phyloP scores from a whole-genome alignment of 2,797 vertebrate species.

The Selene dorsalis region DNA sequence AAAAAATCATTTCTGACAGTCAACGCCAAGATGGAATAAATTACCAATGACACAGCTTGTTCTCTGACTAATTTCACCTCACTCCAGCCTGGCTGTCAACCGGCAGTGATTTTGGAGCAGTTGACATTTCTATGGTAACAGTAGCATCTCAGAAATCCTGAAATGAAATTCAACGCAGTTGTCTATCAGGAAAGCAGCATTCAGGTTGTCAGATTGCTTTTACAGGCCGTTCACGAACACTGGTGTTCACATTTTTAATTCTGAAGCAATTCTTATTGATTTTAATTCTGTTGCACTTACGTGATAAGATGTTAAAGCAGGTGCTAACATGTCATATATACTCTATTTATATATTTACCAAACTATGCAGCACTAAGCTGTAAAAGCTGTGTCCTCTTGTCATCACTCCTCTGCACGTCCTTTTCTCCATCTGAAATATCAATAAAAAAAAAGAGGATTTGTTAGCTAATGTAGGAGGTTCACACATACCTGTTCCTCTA shows the following conservation, averaged over 20 bases:
- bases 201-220: constrained; percentile 27
- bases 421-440: not conserved
- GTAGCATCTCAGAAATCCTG: constrained; percentile 6
- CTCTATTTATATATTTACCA: not conserved
- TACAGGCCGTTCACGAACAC: not conserved
- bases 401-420: not conserved
- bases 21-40: constrained; percentile 9
- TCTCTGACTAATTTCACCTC: constrained; percentile 20
- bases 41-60: constrained; percentile 16
- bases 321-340: not conserved
- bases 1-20: not conserved
- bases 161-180: not conserved
- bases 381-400: not conserved
- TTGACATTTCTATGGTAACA: constrained; percentile 49
- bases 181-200: constrained; percentile 12
- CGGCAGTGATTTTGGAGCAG: constrained; percentile 3
- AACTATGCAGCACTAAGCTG: not conserved
- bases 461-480: constrained; percentile 63
- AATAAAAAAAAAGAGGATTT: constrained; percentile 33
- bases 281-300: not conserved
- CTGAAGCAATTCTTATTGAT: not conserved
- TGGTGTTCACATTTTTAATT: not conserved
- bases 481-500: constrained; percentile 65
- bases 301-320: not conserved
- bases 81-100: constrained; percentile 7